Conservation (phyloP, 2,888 invertebrate genomes). For the Antitype chi region DNA sequence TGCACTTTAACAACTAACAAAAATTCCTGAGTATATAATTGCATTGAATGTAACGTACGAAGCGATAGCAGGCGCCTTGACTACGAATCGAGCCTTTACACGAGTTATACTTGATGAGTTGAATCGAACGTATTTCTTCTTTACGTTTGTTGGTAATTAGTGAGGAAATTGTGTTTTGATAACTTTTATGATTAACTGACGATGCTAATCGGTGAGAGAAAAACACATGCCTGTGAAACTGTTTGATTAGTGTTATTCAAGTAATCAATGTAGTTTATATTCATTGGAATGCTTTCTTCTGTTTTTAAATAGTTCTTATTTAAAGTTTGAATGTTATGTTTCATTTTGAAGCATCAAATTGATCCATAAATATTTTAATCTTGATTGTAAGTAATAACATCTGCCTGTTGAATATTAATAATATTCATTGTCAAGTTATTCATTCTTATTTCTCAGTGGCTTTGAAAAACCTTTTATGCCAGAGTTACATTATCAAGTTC, state of each 20-base stretch:
- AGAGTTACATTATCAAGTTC: conserved; percentile 46
- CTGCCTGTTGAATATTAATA: conserved; percentile 3
- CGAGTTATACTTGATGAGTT: conserved; percentile 69
- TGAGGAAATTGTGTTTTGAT: conserved; percentile 51
- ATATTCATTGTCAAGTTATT: conserved; percentile 18
- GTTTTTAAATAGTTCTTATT: conserved; percentile 3
- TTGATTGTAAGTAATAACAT: conserved; percentile 2
- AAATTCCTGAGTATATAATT: conserved; percentile 63
- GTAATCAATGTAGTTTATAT: conserved; percentile 10
- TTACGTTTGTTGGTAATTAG: conserved; percentile 60
- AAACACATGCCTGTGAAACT: conserved; percentile 18
- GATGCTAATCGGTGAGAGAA: conserved; percentile 11
- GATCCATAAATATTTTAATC: conserved; percentile 21
- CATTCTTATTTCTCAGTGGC: conserved; percentile 4
- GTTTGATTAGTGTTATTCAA: conserved; percentile 20
- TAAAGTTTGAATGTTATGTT: neutral
- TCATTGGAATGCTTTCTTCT: conserved; percentile 5
- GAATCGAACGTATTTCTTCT: conserved; percentile 70
- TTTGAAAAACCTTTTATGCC: conserved; percentile 15
- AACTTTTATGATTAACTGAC: conserved; percentile 43
- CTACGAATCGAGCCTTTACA: conserved; percentile 63
- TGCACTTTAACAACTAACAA: conserved; percentile 46
- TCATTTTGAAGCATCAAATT: neutral
- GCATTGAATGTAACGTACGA: conserved; percentile 58
- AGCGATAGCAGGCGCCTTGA: conserved; percentile 64